Evolutionary conservation across 2,797 vertebrate species (phyloP).

Genomic region (Psittacula echo): DNA sequence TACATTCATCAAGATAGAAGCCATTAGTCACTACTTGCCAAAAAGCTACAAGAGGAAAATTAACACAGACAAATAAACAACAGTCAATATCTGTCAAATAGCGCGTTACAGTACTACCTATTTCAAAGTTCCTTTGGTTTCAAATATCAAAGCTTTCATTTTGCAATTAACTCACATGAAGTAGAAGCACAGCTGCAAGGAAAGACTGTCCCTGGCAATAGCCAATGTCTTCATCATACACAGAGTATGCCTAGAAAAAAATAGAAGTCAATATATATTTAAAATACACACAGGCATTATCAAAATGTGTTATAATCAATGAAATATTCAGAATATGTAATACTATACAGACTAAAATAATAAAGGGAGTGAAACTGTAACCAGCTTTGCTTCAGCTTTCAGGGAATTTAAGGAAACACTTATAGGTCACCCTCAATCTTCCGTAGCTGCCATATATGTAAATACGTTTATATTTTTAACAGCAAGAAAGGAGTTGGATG

Average conservation of each 20-base stretch:
- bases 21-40: constrained; percentile 3
- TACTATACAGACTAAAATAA: not conserved
- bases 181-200: constrained; percentile 93
- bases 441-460: not conserved
- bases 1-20: not conserved
- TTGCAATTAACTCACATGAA: constrained; percentile 90
- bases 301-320: not conserved
- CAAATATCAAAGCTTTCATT: constrained; percentile 3
- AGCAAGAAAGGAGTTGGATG: not conserved
- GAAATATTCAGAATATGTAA: not conserved
- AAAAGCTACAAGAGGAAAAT: constrained; percentile 29
- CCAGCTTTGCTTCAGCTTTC: not conserved
- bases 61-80: constrained; percentile 5
- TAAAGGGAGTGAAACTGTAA: not conserved
- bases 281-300: not conserved
- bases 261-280: not conserved
- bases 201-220: constrained; percentile 99
- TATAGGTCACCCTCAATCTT: not conserved
- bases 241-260: constrained; percentile 90
- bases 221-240: constrained; percentile 96
- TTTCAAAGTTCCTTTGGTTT: constrained; percentile 3
- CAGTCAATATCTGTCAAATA: constrained; percentile 12
- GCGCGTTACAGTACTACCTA: not conserved
- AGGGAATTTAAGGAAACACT: not conserved
- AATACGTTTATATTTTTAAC: not conserved